A percentile compares a stretch with the other conserved stretches of the same genome.
Conservation (phyloP, 2,888 invertebrate species). For the Drosophila anomalata region DNA sequence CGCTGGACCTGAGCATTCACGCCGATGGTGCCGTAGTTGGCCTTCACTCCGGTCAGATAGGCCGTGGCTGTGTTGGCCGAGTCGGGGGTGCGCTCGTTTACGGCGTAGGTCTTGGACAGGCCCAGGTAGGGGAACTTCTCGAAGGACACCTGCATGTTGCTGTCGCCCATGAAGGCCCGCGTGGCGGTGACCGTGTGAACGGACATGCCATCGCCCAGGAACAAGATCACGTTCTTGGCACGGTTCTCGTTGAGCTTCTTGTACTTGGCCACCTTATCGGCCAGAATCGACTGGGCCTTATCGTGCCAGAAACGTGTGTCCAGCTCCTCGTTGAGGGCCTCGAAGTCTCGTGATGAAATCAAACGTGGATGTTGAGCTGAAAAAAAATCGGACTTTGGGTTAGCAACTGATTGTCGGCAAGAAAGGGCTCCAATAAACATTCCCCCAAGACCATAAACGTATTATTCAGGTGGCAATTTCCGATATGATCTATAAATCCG, state of each 20-base stretch:
- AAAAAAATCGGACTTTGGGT: constrained; percentile 23
- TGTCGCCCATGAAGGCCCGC: constrained; percentile 87
- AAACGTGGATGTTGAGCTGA: constrained; percentile 69
- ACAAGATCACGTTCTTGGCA: constrained; percentile 88
- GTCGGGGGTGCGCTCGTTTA: constrained; percentile 91
- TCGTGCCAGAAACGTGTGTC: constrained; percentile 79
- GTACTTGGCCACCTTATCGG: constrained; percentile 63
- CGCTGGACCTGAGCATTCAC: constrained; percentile 87
- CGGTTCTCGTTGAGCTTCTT: constrained; percentile 72
- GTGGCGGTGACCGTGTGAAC: constrained; percentile 88
- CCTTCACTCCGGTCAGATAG: constrained; percentile 91
- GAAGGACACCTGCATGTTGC: constrained; percentile 86
- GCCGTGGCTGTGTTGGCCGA: constrained; percentile 93
- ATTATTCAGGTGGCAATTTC: constrained; percentile 6
- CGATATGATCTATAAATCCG: constrained; percentile 27
- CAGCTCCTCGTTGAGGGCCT: constrained; percentile 60
- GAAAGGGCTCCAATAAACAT: constrained; percentile 7
- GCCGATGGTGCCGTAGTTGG: constrained; percentile 90
- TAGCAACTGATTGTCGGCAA: constrained; percentile 30
- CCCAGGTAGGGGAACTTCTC: constrained; percentile 87
- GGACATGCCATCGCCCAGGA: constrained; percentile 91
- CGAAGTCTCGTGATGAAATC: constrained; percentile 48
- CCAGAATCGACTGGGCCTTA: constrained; percentile 76
- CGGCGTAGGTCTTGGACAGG: constrained; percentile 88
- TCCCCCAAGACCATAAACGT: constrained; percentile 5